Evolutionary conservation across 2,888 invertebrate species (phyloP).

Genomic region (Meteorus cinctellus): DNA sequence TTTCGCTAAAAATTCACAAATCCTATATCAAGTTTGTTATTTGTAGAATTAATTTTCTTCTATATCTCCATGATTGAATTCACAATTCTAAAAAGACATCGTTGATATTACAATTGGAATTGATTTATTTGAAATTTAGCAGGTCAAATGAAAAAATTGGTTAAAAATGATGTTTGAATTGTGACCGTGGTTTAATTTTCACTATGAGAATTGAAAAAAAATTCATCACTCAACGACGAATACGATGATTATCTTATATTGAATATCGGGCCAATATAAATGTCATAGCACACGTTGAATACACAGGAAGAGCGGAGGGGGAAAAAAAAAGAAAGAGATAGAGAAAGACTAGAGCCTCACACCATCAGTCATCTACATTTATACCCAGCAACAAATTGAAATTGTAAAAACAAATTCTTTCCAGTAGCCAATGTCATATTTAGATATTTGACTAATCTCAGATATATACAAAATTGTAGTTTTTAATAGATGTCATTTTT

Average conservation of each 20-base stretch:
- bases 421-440: not conserved
- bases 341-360: not conserved
- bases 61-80: not conserved
- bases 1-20: too few relatives aligned
- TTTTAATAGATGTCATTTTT: constrained; percentile 3
- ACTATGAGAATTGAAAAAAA: not conserved
- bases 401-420: not conserved
- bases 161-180: constrained; percentile 7
- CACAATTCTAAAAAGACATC: not conserved
- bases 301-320: not conserved
- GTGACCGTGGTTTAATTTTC: constrained; percentile 8
- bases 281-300: not conserved
- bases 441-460: not conserved
- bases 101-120: not conserved
- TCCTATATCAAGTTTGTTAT: too few relatives aligned
- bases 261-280: constrained; percentile 16
- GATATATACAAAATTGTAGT: not conserved
- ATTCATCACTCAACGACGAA: not conserved
- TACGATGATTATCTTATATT: constrained; percentile 24
- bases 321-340: not conserved
- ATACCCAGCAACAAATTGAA: not conserved
- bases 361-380: not conserved
- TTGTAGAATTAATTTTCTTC: too few relatives aligned
- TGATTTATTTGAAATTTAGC: constrained; percentile 6
- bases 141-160: not conserved